phyloP scores from a whole-genome alignment of 2,888 invertebrate genomes.

The Nudaria mundana region DNA sequence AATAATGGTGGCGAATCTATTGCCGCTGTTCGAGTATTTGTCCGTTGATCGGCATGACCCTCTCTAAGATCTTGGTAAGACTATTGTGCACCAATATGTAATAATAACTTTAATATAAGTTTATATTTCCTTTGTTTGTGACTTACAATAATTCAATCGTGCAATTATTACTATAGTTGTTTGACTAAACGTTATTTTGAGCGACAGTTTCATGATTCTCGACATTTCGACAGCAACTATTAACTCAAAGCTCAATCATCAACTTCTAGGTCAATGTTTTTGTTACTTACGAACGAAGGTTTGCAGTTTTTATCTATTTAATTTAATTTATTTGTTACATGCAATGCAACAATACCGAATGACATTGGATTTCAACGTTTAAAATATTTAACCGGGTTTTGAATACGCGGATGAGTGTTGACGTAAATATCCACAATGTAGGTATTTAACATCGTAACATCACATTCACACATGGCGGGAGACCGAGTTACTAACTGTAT shows the following conservation, averaged over 20 bases:
- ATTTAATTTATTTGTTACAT: conserved; percentile 21
- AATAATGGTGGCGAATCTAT: too few species aligned
- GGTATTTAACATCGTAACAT: too few species aligned
- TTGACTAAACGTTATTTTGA: conserved; percentile 5
- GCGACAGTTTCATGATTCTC: conserved; percentile 17
- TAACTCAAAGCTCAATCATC: conserved; percentile 30
- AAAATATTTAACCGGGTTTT: conserved; percentile 32
- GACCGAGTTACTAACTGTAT: conserved; percentile 49
- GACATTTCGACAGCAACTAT: conserved; percentile 17
- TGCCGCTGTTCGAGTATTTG: too few species aligned
- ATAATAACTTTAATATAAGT: too few species aligned
- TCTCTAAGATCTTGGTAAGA: too few species aligned
- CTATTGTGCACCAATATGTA: too few species aligned
- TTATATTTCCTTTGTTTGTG: conserved; percentile 18
- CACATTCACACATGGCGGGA: conserved; percentile 54
- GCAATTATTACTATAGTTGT: conserved; percentile 12
- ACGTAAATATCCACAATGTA: conserved; percentile 60
- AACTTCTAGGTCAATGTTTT: conserved; percentile 51
- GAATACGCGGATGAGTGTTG: conserved; percentile 43
- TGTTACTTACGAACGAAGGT: conserved; percentile 49
- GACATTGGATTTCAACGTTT: conserved; percentile 36
- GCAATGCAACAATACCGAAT: conserved; percentile 14
- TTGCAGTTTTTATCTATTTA: conserved; percentile 37
- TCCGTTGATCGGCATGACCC: too few species aligned
- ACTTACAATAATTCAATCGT: conserved; percentile 25